Base-by-base conservation (phyloP, 2,797 vertebrate genomes). In the Sphenopsis melanotis region DNA sequence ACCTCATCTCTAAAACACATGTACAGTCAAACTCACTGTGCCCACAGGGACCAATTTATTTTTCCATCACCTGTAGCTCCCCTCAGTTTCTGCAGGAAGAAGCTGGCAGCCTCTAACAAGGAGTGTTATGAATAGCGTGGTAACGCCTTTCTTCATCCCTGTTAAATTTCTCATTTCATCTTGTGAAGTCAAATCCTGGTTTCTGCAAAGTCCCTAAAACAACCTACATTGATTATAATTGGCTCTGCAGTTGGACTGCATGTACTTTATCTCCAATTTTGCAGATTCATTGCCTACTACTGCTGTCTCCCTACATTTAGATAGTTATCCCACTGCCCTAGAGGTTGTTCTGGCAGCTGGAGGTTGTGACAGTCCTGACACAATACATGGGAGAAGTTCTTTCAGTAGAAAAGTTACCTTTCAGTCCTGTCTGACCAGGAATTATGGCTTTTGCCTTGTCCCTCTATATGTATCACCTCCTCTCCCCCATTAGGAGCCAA, bases 11-110 rank as follows among this genome's bases (percentile, higher is more conserved):
- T 95, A 95, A 94, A 89, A 93, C 93, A 95, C 88, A 50, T 61
- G 66, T 79, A 57, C 69, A 91, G 41, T 83, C 93, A 96, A 90
- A 96, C 92, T 94, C 34, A 12, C 66, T 75, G 90, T 78, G 52
- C 96, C 97, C 97, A 63, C 76, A 81, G 98, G 97, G 97, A 98
- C 97, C 96, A 97, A 98, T 98, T 98, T 98, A 96, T 97, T 98
- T 98, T 97, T 97, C 97, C 94, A 91, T 95, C 97, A 97, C 96
- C 97, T 96, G 81, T 97, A 97, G 92, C 97, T 97, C 93, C 93
- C 89, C 90, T 95, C 72, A 55, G 87, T 93, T 93, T 86, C 92
- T 70, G 80, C 94, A 93, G 97, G 96, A 97, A 91, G 88, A 74
- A 86, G 95, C 87, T 77, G 78, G 95, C 96, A 90, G 89, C 71